A percentile compares a stretch with the other conserved stretches of the same genome.
Conservation (phyloP, 2,113 vertebrate species). For the Embiotoca jacksoni region DNA sequence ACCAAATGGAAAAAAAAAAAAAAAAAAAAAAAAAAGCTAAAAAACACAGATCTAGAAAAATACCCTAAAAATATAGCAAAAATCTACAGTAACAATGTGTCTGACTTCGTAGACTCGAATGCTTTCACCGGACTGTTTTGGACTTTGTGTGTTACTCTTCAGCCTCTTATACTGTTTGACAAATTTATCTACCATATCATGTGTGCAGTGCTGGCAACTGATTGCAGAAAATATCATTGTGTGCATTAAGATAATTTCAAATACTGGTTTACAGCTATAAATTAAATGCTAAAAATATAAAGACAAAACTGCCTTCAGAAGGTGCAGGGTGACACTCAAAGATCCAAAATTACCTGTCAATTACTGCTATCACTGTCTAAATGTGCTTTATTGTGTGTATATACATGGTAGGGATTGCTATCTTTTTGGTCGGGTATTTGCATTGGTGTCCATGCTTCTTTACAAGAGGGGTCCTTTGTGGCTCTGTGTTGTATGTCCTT, state of each 20-base stretch:
- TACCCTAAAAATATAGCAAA: slow-evolving; percentile 50
- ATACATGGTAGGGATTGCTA: slow-evolving; percentile 85
- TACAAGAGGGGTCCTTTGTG: slow-evolving; percentile 80
- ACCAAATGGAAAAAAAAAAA: slow-evolving; percentile 37
- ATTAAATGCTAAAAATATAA: slow-evolving; percentile 61
- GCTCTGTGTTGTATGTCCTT: slow-evolving; percentile 79
- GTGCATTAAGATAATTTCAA: slow-evolving; percentile 23
- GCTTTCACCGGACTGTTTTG: slow-evolving; percentile 51
- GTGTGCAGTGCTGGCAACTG: slow-evolving; percentile 39
- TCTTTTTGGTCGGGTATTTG: slow-evolving; percentile 87
- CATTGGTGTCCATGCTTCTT: slow-evolving; percentile 84
- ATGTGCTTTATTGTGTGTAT: slow-evolving; percentile 87
- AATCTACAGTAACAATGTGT: slow-evolving; percentile 55
- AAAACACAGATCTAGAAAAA: slow-evolving; percentile 60
- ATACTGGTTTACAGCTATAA: slow-evolving; percentile 56
- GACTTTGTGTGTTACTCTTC: slow-evolving; percentile 61
- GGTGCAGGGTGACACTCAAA: slow-evolving; percentile 83
- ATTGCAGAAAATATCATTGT: slow-evolving; percentile 25
- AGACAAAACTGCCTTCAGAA: slow-evolving; percentile 62
- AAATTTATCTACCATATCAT: slow-evolving; percentile 2
- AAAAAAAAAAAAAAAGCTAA: slow-evolving; percentile 22
- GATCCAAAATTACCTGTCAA: slow-evolving; percentile 64
- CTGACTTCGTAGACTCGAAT: slow-evolving; percentile 64
- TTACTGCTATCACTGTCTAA: slow-evolving; percentile 72
- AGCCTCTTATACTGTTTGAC: slow-evolving; percentile 19